Base-by-base conservation (phyloP, 2,888 invertebrate species). In the Stenchaetothrips biformis region DNA sequence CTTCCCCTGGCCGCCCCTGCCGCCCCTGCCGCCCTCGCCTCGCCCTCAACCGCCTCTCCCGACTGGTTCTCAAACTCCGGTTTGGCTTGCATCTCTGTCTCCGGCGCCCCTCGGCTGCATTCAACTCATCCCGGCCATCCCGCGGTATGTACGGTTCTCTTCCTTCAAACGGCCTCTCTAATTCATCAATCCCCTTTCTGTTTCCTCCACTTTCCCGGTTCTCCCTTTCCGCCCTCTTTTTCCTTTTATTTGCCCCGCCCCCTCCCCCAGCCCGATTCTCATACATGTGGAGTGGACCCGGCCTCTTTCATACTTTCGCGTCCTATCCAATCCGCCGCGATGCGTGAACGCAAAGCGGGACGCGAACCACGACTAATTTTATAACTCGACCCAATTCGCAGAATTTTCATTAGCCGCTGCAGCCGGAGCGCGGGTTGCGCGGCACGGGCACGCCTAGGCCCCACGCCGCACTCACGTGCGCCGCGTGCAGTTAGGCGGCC, bases 301-400 rank as follows among this genome's bases (percentile, higher is more conserved):
- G 25, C 67, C 67, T 74, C 67, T 74, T 74, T 21, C 67, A 25
- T 25, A 25, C 67, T 74, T 74, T 25, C 67, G 13, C 53, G 13
- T 16, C 67, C 25, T 67, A 25, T 74, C 67, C 67, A 74, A 74
- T 74, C 67, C 67, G 67, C 67, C 25, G 67, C 67, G 67, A 74
- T 74, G 67, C 67, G 67, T 74, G 67, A 74, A 74, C 67, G 67
- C 25, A 74, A 74, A 74, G 67, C 67, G 25, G 25, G 25, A 25
- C 67, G 25, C 67, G 21, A 74, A 25, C 67, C 67, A 25, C 67
- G 53, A 74, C 25, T 74, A 74, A 74, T 74, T 74, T 74, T 25
- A 25, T 74, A 74, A 74, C 67, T 74, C 67, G 67, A 74, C 67
- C 67, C 25, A 74, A 74, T 74, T 74, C 67, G 67, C 67, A 74